phyloP scores from a whole-genome alignment of 2,888 invertebrate species.

The Lasioglossum pauxillum region DNA sequence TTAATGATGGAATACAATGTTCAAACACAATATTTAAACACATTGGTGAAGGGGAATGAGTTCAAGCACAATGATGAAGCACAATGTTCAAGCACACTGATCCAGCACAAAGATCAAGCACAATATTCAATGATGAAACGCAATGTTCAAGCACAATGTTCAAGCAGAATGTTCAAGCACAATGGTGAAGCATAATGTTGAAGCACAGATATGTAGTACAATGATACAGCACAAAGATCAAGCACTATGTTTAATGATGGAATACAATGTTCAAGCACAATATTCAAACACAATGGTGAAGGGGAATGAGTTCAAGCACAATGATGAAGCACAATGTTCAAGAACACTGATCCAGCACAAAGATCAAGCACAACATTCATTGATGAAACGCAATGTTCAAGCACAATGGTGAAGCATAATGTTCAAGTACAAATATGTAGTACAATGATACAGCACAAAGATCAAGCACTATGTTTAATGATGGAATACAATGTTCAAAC shows the following conservation, averaged over 20 bases:
- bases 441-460: too few species aligned
- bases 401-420: background rate
- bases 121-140: accelerated
- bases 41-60: too few species aligned
- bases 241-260: too few species aligned
- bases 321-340: background rate
- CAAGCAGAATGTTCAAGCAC: too few species aligned
- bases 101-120: too few species aligned
- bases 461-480: background rate
- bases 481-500: background rate
- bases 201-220: too few species aligned
- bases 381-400: accelerated
- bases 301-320: background rate
- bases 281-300: background rate
- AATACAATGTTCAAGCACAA: too few species aligned
- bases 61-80: background rate
- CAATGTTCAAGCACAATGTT: background rate
- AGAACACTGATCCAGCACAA: too few species aligned
- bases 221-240: too few species aligned
- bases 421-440: background rate
- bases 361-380: accelerated
- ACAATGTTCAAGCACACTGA: background rate
- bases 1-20: background rate
- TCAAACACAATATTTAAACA: too few species aligned
- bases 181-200: accelerated